Conservation (phyloP, 2,797 vertebrate genomes). For the Pseudotriccus pelzelni region DNA sequence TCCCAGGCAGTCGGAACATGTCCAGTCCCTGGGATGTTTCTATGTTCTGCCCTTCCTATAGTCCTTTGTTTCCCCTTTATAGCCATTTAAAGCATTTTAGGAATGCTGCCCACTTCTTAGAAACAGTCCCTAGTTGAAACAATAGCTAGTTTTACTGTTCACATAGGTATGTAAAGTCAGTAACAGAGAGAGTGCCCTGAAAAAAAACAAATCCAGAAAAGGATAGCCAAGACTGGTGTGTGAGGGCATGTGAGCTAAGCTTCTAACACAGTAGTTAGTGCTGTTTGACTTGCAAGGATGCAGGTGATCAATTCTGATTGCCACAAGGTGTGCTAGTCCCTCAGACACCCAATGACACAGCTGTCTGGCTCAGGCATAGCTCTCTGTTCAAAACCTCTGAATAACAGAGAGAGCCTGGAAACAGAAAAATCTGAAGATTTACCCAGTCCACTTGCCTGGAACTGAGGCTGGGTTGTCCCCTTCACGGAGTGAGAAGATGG, state of each 20-base stretch:
- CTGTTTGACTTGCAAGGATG: neutral
- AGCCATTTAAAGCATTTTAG: slow-evolving; percentile 8
- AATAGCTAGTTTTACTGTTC: neutral
- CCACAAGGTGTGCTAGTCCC: neutral
- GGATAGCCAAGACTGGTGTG: neutral
- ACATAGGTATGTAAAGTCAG: neutral
- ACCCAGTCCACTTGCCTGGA: neutral
- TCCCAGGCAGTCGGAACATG: neutral
- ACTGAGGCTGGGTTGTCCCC: neutral
- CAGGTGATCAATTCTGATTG: neutral
- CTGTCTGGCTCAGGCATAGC: neutral
- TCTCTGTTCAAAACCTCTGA: neutral
- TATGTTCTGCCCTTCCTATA: neutral
- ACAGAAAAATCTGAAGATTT: neutral
- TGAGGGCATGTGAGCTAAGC: neutral
- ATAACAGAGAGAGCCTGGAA: neutral
- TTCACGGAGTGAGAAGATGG: neutral
- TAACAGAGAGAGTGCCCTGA: neutral
- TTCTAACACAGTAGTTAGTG: neutral
- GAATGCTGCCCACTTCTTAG: neutral
- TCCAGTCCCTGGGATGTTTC: neutral
- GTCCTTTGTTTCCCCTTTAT: neutral
- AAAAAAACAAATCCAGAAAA: neutral
- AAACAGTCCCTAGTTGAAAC: neutral
- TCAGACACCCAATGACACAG: neutral